These are phyloP conservation scores for Phragmatobia fuliginosa DNA, from an alignment of 2,888 invertebrate species.

Conservation along the genomic window DNA sequence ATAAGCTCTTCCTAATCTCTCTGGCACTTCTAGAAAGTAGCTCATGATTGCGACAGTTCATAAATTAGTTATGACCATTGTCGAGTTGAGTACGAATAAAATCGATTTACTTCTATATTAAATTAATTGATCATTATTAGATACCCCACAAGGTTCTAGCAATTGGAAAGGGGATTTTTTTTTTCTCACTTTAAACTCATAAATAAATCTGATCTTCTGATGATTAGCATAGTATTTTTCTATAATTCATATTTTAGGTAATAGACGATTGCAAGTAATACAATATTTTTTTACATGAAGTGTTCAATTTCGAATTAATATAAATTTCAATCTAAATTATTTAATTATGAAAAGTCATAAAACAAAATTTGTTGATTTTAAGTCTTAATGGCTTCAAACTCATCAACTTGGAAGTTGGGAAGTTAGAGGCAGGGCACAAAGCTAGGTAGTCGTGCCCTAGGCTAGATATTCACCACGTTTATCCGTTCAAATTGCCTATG, in stretches of 20 bases:
- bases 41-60: background rate
- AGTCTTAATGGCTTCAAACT: background rate
- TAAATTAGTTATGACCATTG: background rate
- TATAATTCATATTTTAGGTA: background rate
- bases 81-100: background rate
- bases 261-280: background rate
- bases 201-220: background rate
- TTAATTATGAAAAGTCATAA: background rate
- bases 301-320: background rate
- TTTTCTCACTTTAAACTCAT: background rate
- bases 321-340: background rate
- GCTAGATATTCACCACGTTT: no score
- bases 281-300: background rate
- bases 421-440: background rate
- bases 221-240: background rate
- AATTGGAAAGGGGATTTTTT: no score
- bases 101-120: background rate
- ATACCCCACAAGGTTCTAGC: no score
- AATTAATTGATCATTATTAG: background rate
- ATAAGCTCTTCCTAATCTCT: background rate
- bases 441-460: background rate
- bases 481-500: background rate
- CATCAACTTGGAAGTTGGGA: background rate
- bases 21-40: background rate
- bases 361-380: background rate